phyloP scores from a whole-genome alignment of 1,140 invertebrate genomes.

The Homalodisca vitripennis region DNA sequence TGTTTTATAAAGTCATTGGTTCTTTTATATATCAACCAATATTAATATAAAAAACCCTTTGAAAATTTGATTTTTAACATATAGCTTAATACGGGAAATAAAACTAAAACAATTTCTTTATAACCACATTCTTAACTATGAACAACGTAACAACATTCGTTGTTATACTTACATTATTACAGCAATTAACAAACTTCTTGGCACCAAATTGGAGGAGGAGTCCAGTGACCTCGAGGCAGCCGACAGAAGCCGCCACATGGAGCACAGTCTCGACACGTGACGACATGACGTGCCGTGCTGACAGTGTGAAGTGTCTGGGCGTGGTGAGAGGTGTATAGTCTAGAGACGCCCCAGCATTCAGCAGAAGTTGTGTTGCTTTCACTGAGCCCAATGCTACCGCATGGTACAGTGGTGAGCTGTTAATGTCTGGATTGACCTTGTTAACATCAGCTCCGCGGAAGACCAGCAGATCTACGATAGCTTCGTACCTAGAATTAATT shows the following conservation, averaged over 20 bases:
- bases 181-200: slow-evolving; percentile 4
- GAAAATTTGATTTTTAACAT: too few species aligned
- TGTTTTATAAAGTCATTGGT: too few species aligned
- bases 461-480: slow-evolving; percentile 38
- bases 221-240: slow-evolving; percentile 41
- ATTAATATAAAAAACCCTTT: too few species aligned
- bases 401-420: slow-evolving; percentile 51
- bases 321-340: background rate
- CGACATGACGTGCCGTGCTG: too few species aligned
- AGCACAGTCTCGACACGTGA: slow-evolving; percentile 8
- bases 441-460: slow-evolving; percentile 41
- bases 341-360: slow-evolving; percentile 49
- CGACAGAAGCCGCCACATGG: slow-evolving; percentile 30
- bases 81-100: too few species aligned
- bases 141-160: too few species aligned
- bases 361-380: slow-evolving; percentile 47
- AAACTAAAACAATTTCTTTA: too few species aligned
- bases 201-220: background rate
- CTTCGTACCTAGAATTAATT: slow-evolving; percentile 40
- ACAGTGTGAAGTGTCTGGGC: too few species aligned
- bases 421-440: slow-evolving; percentile 39
- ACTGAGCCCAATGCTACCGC: slow-evolving; percentile 49
- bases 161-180: slow-evolving; percentile 20
- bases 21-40: too few species aligned
- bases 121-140: too few species aligned